A percentile compares a stretch with the other conserved stretches of the same genome.
phyloP scores from a whole-genome alignment of 2,888 invertebrate genomes.

The Lasioglossum leucozonium region DNA sequence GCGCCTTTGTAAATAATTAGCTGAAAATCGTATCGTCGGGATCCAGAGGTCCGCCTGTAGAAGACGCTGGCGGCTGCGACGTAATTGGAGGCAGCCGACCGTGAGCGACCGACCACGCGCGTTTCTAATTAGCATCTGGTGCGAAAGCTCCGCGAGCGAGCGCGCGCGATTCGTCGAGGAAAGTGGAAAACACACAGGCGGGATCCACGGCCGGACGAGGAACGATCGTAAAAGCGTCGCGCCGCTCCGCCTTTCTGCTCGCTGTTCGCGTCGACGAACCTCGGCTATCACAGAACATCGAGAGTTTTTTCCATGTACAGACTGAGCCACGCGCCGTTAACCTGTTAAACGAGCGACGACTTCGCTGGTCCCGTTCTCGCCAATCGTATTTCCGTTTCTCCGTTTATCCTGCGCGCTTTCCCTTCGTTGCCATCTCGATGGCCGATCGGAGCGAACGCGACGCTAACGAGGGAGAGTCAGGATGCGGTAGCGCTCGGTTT shows the following conservation, averaged over 20 bases:
- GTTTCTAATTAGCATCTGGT: neutral
- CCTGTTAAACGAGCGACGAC: neutral
- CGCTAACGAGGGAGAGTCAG: neutral
- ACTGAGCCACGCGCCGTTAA: conserved; percentile 47
- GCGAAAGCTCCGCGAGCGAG: neutral
- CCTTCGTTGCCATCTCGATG: neutral
- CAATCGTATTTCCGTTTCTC: neutral
- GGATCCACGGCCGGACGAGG: neutral
- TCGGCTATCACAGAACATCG: conserved; percentile 14
- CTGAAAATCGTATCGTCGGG: neutral
- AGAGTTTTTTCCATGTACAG: conserved; percentile 20
- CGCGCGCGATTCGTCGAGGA: neutral
- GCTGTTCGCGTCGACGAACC: conserved; percentile 18
- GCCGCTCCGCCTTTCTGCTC: neutral
- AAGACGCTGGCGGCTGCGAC: neutral
- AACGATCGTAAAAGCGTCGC: neutral
- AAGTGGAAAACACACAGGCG: neutral
- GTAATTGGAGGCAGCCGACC: neutral
- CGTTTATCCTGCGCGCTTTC: neutral
- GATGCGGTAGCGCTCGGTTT: neutral
- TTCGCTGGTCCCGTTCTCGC: neutral
- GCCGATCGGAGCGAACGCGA: neutral
- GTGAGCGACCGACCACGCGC: conserved; percentile 1
- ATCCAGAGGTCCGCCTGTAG: neutral
- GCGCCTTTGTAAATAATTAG: neutral